Base-by-base conservation (phyloP, 1,140 invertebrate genomes). In the Trachelipus rathkii region DNA sequence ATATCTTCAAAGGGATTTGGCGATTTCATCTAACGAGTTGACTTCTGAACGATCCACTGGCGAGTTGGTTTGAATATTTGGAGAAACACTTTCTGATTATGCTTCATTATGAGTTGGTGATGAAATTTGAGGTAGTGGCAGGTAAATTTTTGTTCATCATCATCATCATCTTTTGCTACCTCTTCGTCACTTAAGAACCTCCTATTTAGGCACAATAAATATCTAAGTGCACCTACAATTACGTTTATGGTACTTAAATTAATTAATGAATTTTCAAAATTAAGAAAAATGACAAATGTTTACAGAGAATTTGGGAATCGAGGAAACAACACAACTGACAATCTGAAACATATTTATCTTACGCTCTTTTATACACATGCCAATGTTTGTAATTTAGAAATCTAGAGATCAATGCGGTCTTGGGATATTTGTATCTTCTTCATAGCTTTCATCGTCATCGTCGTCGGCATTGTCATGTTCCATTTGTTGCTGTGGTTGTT, bases 321-420 rank as follows among this genome's bases (percentile, higher is more conserved):
- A n/a, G n/a, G n/a, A 15, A 60, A 19, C 11, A 60, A 60, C 4
- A 60, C 8, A 1, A 15, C 8, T 15, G 50, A 15, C 11, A 60
- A 60, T 15, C 11, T 60, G 11, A 19, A 60, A 60, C 50, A 60
- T 60, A 4, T 33, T 3, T 3, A 33, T 8, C 8, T 60, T 44
- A 75, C 73, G n/a, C 73, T 75, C 73, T 66, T 75, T 75, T 5
- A n/a, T n/a, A 75, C 73, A 67, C 73, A 75, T 19, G 73, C 67
- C 73, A 75, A n/a, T 75, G 15, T 75, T 53, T 11, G 69, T 44
- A 53, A 68, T 67, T 44, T 68, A 43, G 11, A 75, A 75, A 33
- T 75, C 73, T 0, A 67, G 67, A 24, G 73, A 69, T 75, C 73
- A 68, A 68, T 33, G 50, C 68, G 10, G 15, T 24, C 13, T 44